Conservation (phyloP, 2,797 vertebrate genomes). For the Artibeus jamaicensis region DNA sequence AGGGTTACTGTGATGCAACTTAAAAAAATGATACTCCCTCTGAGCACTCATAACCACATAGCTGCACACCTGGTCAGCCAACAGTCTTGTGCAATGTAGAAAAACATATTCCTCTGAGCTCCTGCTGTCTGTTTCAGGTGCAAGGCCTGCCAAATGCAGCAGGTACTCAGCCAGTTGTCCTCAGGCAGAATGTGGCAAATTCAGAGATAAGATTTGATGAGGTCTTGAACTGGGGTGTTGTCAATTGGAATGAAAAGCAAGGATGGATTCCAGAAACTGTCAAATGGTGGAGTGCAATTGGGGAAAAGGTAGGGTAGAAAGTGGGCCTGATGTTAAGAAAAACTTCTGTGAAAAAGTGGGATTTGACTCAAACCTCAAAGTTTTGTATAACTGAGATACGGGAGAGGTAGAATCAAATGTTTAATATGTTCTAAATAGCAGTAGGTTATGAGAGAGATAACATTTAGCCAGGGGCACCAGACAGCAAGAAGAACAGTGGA, state of each 20-base stretch:
- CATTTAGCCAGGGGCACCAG: background rate
- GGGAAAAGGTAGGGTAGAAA: background rate
- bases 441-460: background rate
- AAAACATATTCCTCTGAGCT: background rate
- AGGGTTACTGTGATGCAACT: background rate
- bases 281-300: background rate
- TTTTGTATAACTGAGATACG: background rate
- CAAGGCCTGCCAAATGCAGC: background rate
- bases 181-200: background rate
- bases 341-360: background rate
- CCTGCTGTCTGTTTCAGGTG: background rate
- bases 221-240: background rate
- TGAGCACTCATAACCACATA: background rate
- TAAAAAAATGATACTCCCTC: background rate
- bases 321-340: background rate
- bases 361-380: background rate
- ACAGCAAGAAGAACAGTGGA: background rate
- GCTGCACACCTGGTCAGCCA: background rate
- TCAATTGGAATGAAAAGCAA: background rate
- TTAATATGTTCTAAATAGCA: background rate
- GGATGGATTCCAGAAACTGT: background rate
- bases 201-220: background rate
- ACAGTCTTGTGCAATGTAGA: background rate
- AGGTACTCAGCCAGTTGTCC: background rate
- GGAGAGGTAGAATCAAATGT: background rate